Conservation (phyloP, 2,888 invertebrate genomes). For the Cactoblastis cactorum region DNA sequence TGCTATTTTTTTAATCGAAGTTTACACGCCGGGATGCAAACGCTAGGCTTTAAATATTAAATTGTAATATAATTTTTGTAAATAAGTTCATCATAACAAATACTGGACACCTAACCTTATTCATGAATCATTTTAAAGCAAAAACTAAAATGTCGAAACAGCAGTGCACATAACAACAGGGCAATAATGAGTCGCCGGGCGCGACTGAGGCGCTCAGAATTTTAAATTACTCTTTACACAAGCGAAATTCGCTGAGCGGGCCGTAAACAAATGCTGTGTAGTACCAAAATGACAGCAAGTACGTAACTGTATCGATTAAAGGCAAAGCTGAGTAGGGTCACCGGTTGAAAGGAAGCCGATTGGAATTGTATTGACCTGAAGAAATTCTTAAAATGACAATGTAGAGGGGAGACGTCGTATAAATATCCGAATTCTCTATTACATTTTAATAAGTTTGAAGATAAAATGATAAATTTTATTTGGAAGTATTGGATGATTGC, state of each 20-base stretch:
- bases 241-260: slow-evolving; percentile 57
- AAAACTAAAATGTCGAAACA: slow-evolving; percentile 12
- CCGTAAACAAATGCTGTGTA: slow-evolving; percentile 39
- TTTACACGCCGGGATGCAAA: no score
- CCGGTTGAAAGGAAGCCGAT: neutral
- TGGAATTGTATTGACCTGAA: neutral
- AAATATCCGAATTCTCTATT: no score
- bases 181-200: slow-evolving; percentile 53
- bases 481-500: no score
- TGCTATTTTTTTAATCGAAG: no score
- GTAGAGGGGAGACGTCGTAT: neutral
- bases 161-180: slow-evolving; percentile 37
- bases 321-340: neutral
- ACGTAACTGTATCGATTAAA: slow-evolving; percentile 13
- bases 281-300: slow-evolving; percentile 9
- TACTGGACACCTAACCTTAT: neutral
- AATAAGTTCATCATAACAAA: neutral
- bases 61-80: no score
- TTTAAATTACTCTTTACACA: slow-evolving; percentile 71
- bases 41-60: no score
- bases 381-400: neutral
- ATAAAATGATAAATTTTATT: no score
- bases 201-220: slow-evolving; percentile 61
- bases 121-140: neutral
- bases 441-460: no score